A percentile compares a stretch with the other conserved stretches of the same genome.
Evolutionary conservation across 2,113 vertebrate genomes (phyloP).

Genomic region (Heptranchias perlo): DNA sequence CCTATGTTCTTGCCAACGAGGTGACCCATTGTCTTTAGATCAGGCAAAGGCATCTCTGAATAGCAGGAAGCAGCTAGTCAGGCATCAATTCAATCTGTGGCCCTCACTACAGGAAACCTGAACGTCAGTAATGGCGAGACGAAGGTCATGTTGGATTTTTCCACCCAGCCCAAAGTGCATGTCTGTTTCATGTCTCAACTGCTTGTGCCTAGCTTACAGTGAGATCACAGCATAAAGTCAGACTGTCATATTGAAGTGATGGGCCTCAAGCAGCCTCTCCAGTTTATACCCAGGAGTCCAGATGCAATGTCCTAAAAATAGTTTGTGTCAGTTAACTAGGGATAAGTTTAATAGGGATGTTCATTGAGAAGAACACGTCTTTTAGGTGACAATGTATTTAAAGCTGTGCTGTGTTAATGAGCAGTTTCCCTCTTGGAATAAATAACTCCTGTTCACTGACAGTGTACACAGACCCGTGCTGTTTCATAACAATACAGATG

Average conservation of each 20-base stretch:
- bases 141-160: conserved; percentile 9
- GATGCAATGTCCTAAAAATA: not conserved
- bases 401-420: not conserved
- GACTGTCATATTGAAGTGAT: not conserved
- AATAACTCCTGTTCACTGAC: not conserved
- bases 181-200: not conserved
- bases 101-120: conserved; percentile 22
- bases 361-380: not conserved
- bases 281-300: not conserved
- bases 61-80: conserved; percentile 27
- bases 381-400: not conserved
- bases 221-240: not conserved
- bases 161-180: not conserved
- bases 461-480: not conserved
- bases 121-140: not conserved
- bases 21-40: conserved; percentile 6
- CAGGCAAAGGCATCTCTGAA: not conserved
- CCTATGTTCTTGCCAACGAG: not conserved
- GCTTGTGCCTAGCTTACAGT: not conserved
- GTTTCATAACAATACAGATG: not conserved
- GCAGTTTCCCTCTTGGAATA: not conserved
- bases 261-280: no score
- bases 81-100: conserved; percentile 6
- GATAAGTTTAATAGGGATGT: not conserved
- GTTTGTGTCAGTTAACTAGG: no score